These are phyloP conservation scores for Germaria angustata DNA, from an alignment of 2,888 invertebrate species.

Conservation along the genomic window DNA sequence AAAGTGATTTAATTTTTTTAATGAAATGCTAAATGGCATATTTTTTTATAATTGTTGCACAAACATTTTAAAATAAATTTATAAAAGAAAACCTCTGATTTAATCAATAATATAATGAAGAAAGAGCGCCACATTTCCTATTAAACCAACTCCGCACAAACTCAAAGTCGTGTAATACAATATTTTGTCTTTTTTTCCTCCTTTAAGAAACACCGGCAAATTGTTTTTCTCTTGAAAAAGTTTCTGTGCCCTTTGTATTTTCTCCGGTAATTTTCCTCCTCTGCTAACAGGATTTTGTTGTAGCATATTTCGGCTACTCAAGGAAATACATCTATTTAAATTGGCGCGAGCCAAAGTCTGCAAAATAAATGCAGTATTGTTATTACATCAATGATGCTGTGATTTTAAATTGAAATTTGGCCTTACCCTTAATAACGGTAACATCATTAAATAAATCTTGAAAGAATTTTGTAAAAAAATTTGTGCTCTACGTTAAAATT, in stretches of 20 bases:
- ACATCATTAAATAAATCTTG: neutral
- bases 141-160: conserved; percentile 72
- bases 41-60: conserved; percentile 45
- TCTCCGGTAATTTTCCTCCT: conserved; percentile 6
- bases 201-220: conserved; percentile 80
- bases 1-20: conserved; percentile 27
- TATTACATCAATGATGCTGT: neutral
- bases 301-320: neutral
- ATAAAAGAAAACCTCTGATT: neutral
- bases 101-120: conserved; percentile 68
- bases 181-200: conserved; percentile 78
- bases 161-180: conserved; percentile 76
- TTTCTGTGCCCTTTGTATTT: conserved; percentile 58
- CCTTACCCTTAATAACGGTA: conserved; percentile 23
- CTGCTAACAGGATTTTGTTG: neutral
- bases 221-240: conserved; percentile 75
- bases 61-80: conserved; percentile 39
- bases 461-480: neutral
- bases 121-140: conserved; percentile 65
- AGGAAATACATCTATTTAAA: conserved; percentile 1
- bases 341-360: conserved; percentile 13
- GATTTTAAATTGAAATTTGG: neutral
- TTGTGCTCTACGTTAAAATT: neutral
- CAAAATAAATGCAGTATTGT: neutral
- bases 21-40: conserved; percentile 34